A percentile compares a stretch with the other conserved stretches of the same genome.
phyloP scores from a whole-genome alignment of 2,888 invertebrate species.

The Troides oblongomaculatus region DNA sequence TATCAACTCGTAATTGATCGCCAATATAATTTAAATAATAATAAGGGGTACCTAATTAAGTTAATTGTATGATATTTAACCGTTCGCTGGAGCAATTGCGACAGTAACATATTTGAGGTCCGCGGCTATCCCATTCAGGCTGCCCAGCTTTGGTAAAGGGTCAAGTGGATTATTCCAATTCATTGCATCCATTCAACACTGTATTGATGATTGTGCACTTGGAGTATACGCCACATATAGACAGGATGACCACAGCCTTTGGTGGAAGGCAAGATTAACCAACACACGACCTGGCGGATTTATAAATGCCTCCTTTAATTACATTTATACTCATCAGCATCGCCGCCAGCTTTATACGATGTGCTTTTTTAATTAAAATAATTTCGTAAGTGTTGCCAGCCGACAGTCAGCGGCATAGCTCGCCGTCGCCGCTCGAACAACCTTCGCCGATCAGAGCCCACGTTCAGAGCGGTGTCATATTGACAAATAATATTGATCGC shows the following conservation, averaged over 20 bases:
- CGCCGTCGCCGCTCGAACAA: conserved; percentile 3
- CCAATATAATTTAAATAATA: background rate
- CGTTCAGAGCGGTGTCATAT: conserved; percentile 19
- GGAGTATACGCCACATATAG: too few species aligned
- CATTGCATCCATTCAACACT: conserved; percentile 33
- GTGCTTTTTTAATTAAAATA: conserved; percentile 11
- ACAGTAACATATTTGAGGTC: conserved; percentile 6
- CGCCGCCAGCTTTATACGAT: background rate
- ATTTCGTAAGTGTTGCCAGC: conserved; percentile 1
- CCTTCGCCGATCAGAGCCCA: conserved; percentile 19
- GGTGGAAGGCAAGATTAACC: background rate
- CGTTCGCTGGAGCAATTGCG: background rate
- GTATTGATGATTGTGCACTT: conserved; percentile 30
- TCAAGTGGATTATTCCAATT: conserved; percentile 37
- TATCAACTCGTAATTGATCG: background rate
- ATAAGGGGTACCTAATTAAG: conserved; percentile 12
- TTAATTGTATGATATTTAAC: conserved; percentile 10
- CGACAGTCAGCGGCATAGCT: conserved; percentile 5
- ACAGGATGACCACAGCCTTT: too few species aligned
- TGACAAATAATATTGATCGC: conserved; percentile 30
- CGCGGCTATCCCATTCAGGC: conserved; percentile 35
- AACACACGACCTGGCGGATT: too few species aligned
- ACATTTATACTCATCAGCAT: too few species aligned
- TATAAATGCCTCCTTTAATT: too few species aligned
- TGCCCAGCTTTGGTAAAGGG: conserved; percentile 29